These are phyloP conservation scores for Euplexia lucipara DNA, from an alignment of 2,888 invertebrate genomes.

Conservation along the genomic window DNA sequence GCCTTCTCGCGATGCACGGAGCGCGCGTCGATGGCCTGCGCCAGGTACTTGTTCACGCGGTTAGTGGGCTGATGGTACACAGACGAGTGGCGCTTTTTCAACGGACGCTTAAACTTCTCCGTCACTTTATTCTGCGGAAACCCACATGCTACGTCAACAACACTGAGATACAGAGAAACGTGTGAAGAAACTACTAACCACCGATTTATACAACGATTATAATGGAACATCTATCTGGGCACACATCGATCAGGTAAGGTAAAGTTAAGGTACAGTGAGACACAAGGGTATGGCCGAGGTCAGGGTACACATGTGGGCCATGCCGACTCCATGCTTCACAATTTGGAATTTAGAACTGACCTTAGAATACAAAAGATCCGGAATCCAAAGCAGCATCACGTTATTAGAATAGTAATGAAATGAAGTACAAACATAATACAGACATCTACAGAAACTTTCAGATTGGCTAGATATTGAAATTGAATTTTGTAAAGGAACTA, in stretches of 20 bases:
- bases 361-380: slow-evolving; percentile 88
- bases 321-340: slow-evolving; percentile 87
- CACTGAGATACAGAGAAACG: slow-evolving; percentile 40
- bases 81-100: slow-evolving; percentile 96
- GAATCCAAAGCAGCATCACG: slow-evolving; percentile 90
- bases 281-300: slow-evolving; percentile 62
- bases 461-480: slow-evolving; percentile 49
- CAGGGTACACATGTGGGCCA: slow-evolving; percentile 81
- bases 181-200: slow-evolving; percentile 63
- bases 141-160: slow-evolving; percentile 68
- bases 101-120: slow-evolving; percentile 96
- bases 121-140: slow-evolving; percentile 95
- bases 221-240: slow-evolving; percentile 59
- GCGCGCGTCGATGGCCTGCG: slow-evolving; percentile 97
- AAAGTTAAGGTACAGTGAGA: slow-evolving; percentile 64
- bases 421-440: slow-evolving; percentile 74
- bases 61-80: slow-evolving; percentile 97
- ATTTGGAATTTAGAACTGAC: slow-evolving; percentile 83
- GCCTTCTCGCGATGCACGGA: slow-evolving; percentile 97
- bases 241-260: slow-evolving; percentile 64
- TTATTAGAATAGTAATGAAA: slow-evolving; percentile 86
- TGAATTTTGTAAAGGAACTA: slow-evolving; percentile 40
- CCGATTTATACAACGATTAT: slow-evolving; percentile 64
- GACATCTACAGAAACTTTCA: slow-evolving; percentile 58
- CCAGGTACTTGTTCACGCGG: slow-evolving; percentile 97